Evolutionary conservation across 2,888 invertebrate species (phyloP), one percentile per base, ranked within the genome.

Genomic region (Scaeva pyrastri): DNA sequence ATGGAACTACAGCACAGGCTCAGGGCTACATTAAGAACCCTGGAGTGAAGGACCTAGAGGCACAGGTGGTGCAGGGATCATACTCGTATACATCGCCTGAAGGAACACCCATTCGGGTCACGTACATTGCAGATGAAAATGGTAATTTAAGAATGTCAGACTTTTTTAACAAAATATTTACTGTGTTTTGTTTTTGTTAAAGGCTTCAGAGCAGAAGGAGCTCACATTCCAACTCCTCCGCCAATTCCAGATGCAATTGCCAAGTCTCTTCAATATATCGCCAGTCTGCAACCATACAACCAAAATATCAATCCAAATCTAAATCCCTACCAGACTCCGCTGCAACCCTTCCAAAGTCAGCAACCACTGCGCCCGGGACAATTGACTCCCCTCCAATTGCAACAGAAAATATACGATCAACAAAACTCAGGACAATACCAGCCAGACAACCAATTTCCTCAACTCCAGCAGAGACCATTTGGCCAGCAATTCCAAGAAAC

Each of bases 1-100:
- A 97, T 91, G 96, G 96, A 62, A 96, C 96, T 88, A 95, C 96
- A 89, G 96, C 95, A 7, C 96, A 96, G 92, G 96, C 96, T 89
- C 95, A 94, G 89, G 96, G 96, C 31, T 96, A 94, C 90, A 92
- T 96, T 73, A 96, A 96, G 92, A 96, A 95, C 89, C 93, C 94
- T 50, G 95, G 96, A 21, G 94, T 95, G 82, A 95, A 95, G 87
- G 94, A 94, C 72, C 94, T 95, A 2, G 95, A 95, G 89, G 95
- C 95, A 16, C 91, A 96, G 94, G 95, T 96, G 1, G 95, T 96
- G 2, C 95, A 96, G 91, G 97, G 97, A 55, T 95, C 95, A 50
- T 96, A 95, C 90, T 94, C 96, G 0, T 97, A 96, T 90, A 94
- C 96, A 6, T 94, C 96, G 1, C 96, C 96, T 0, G 96, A 97